Conservation (phyloP, 1,140 invertebrate genomes). For the Whitmania pigra region DNA sequence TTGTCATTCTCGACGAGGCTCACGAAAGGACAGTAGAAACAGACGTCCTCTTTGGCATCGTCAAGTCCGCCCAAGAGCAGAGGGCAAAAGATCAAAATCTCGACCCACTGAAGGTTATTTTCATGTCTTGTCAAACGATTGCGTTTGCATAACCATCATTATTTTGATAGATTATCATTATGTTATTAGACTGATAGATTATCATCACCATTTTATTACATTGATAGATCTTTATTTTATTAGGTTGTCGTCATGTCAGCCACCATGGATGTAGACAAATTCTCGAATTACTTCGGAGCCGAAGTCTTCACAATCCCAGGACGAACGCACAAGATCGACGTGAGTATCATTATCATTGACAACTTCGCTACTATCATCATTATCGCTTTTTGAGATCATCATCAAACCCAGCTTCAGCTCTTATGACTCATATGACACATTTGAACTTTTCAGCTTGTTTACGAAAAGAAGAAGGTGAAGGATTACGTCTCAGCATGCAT, state of each 20-base stretch:
- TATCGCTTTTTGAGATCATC: not conserved
- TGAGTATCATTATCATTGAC: slow-evolving; percentile 29
- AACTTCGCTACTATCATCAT: not conserved
- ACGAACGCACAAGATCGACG: slow-evolving; percentile 63
- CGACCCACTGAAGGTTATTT: slow-evolving; percentile 11
- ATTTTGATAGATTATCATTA: too few relatives aligned
- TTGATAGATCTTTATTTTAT: slow-evolving; percentile 14
- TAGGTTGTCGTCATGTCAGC: slow-evolving; percentile 45
- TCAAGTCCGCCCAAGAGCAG: slow-evolving; percentile 48
- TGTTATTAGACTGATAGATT: too few relatives aligned
- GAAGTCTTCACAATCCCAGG: slow-evolving; percentile 79
- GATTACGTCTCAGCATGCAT: too few relatives aligned
- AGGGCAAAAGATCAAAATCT: slow-evolving; percentile 26
- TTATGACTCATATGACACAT: too few relatives aligned
- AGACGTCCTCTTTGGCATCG: slow-evolving; percentile 75
- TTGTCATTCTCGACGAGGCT: slow-evolving; percentile 88
- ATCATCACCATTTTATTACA: not conserved
- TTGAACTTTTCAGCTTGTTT: too few relatives aligned
- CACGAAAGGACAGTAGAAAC: slow-evolving; percentile 92
- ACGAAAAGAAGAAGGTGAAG: too few relatives aligned
- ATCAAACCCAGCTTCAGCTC: too few relatives aligned
- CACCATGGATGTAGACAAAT: slow-evolving; percentile 62
- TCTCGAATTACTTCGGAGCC: slow-evolving; percentile 76
- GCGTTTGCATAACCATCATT: not conserved
- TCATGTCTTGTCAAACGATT: not conserved